phyloP scores from a whole-genome alignment of 1,140 invertebrate genomes.

The Tetranychus urticae region DNA sequence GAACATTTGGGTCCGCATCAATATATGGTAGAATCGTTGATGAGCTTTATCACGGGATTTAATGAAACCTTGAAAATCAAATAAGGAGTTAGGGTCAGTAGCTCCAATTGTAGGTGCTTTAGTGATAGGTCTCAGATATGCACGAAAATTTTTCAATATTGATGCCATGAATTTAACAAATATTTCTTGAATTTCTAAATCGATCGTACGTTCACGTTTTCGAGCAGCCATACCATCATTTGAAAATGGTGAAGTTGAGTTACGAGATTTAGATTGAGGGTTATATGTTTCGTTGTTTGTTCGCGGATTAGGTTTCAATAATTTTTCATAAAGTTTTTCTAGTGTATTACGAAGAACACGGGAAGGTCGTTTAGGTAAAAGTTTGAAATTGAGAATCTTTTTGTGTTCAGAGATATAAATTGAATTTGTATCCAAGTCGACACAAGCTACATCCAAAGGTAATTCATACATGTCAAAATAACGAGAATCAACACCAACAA shows the following conservation, averaged over 20 bases:
- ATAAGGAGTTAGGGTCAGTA: constrained; percentile 79
- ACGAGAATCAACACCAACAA: constrained; percentile 42
- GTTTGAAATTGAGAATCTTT: constrained; percentile 47
- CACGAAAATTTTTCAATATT: constrained; percentile 70
- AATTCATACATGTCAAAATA: constrained; percentile 96
- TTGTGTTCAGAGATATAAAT: constrained; percentile 55
- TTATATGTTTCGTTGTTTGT: constrained; percentile 1
- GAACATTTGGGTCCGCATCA: constrained; percentile 90
- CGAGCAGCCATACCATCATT: not conserved
- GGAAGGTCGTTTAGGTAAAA: constrained; percentile 59
- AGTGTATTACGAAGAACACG: constrained; percentile 46
- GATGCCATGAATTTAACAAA: constrained; percentile 88
- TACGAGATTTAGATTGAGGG: not conserved
- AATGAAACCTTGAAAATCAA: constrained; percentile 53
- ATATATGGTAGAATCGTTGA: constrained; percentile 64
- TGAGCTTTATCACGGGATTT: constrained; percentile 47
- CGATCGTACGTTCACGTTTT: constrained; percentile 37
- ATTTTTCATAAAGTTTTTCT: constrained; percentile 36
- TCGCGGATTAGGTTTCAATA: constrained; percentile 16
- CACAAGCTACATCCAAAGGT: constrained; percentile 82
- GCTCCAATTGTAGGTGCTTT: constrained; percentile 74
- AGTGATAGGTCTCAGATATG: constrained; percentile 74
- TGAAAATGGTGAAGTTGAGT: not conserved
- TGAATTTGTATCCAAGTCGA: constrained; percentile 93
- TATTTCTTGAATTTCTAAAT: constrained; percentile 85